Evolutionary conservation across 2,888 invertebrate species (phyloP).

Genomic region (Sarcophaga rosellei): DNA sequence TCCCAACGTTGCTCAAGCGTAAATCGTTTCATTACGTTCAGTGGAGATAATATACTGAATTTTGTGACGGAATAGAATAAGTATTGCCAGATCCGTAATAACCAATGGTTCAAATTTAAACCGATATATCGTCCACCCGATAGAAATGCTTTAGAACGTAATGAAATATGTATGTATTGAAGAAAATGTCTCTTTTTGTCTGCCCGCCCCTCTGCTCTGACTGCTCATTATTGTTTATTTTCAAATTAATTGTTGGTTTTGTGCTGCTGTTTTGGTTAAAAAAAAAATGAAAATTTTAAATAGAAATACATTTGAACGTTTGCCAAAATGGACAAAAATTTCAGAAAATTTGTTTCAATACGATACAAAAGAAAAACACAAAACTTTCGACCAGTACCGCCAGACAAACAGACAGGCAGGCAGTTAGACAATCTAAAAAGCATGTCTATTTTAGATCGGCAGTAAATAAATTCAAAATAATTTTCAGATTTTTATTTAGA

Average conservation of each 20-base stretch:
- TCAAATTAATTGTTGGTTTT: slow-evolving; percentile 26
- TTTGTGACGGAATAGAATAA: too few relatives aligned
- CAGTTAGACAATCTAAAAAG: neutral
- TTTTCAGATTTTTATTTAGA: slow-evolving; percentile 2
- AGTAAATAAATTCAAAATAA: neutral
- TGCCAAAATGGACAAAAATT: slow-evolving; percentile 63
- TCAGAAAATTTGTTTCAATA: slow-evolving; percentile 25
- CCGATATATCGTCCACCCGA: too few relatives aligned
- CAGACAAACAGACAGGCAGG: neutral
- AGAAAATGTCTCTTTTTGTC: too few relatives aligned
- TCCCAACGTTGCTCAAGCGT: too few relatives aligned
- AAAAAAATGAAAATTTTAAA: slow-evolving; percentile 54
- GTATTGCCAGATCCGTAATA: too few relatives aligned
- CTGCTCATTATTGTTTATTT: slow-evolving; percentile 29
- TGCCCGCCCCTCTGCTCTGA: neutral
- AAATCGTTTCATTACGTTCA: too few relatives aligned
- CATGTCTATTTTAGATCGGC: neutral
- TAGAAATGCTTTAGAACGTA: too few relatives aligned
- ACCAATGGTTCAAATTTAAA: too few relatives aligned
- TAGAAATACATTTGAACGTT: slow-evolving; percentile 54
- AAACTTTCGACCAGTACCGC: neutral
- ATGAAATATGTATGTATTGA: too few relatives aligned
- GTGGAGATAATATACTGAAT: too few relatives aligned
- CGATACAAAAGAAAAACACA: slow-evolving; percentile 30
- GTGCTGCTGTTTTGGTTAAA: slow-evolving; percentile 11